phyloP scores from a whole-genome alignment of 2,113 vertebrate genomes.

The Callionymus lyra region DNA sequence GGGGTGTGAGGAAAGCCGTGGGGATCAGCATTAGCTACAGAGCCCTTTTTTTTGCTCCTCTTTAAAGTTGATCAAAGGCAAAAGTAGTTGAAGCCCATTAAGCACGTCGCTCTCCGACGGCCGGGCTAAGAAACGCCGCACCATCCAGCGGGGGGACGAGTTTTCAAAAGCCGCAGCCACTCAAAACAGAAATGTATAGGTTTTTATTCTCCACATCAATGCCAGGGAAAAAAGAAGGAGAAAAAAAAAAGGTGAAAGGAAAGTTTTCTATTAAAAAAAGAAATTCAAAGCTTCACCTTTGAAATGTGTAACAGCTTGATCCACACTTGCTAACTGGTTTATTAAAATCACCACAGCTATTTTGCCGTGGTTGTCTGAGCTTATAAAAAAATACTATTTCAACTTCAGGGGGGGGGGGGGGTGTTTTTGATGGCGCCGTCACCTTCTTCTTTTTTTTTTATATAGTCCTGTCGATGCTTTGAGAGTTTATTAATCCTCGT shows the following conservation, averaged over 20 bases:
- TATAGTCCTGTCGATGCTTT: slow-evolving; percentile 31
- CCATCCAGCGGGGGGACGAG: slow-evolving; percentile 36
- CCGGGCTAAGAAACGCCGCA: slow-evolving; percentile 41
- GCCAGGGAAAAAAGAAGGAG: slow-evolving; percentile 18
- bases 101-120: slow-evolving; percentile 57
- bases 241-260: slow-evolving; percentile 31
- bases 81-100: slow-evolving; percentile 68
- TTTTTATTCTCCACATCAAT: slow-evolving; percentile 14
- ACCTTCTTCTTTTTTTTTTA: slow-evolving; percentile 39
- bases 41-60: slow-evolving; percentile 67
- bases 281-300: slow-evolving; percentile 59
- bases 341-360: slow-evolving; percentile 61
- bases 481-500: slow-evolving; percentile 20
- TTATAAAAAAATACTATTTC: slow-evolving; percentile 59
- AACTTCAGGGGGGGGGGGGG: slow-evolving; percentile 44
- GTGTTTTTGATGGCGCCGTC: slow-evolving; percentile 45
- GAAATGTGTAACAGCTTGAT: slow-evolving; percentile 51
- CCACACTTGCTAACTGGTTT: slow-evolving; percentile 62
- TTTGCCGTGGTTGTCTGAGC: slow-evolving; percentile 55
- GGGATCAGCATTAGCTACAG: slow-evolving; percentile 67
- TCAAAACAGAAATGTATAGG: slow-evolving; percentile 32
- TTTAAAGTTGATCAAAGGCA: slow-evolving; percentile 73
- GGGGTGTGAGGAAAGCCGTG: slow-evolving; percentile 55
- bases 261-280: slow-evolving; percentile 12
- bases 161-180: slow-evolving; percentile 39